Conservation (phyloP, 2,888 invertebrate genomes). For the Tribolium freemani region DNA sequence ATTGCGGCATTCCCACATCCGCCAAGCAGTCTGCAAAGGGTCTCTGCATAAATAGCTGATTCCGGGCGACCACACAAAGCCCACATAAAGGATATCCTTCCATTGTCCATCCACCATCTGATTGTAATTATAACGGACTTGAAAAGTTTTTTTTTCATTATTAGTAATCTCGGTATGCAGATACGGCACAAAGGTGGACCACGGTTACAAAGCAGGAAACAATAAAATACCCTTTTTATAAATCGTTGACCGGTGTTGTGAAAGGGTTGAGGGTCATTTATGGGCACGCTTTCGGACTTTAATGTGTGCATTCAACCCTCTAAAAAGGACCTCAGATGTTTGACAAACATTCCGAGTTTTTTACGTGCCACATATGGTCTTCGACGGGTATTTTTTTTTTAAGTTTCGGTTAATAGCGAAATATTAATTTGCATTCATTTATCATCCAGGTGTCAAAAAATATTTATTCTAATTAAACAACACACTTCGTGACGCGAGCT, state of each 20-base stretch:
- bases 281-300: conserved; percentile 40
- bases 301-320: conserved; percentile 40
- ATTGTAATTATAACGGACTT: conserved; percentile 54
- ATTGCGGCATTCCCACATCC: conserved; percentile 43
- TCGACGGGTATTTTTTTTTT: not conserved
- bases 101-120: conserved; percentile 57
- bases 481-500: not conserved
- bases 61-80: conserved; percentile 53
- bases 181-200: conserved; percentile 58
- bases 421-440: conserved; percentile 26
- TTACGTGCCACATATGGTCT: conserved; percentile 22
- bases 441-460: conserved; percentile 31
- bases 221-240: conserved; percentile 56
- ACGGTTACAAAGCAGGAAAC: conserved; percentile 57
- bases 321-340: conserved; percentile 38
- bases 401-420: not conserved
- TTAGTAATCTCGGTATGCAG: conserved; percentile 59
- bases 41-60: conserved; percentile 52
- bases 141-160: conserved; percentile 52
- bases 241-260: conserved; percentile 42
- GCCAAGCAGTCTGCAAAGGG: conserved; percentile 15
- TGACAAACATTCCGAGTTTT: conserved; percentile 28
- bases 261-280: conserved; percentile 47
- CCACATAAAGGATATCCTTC: conserved; percentile 57
- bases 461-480: not conserved